Evolutionary conservation across 2,113 vertebrate genomes (phyloP).

Genomic region (Neofelis nebulosa): DNA sequence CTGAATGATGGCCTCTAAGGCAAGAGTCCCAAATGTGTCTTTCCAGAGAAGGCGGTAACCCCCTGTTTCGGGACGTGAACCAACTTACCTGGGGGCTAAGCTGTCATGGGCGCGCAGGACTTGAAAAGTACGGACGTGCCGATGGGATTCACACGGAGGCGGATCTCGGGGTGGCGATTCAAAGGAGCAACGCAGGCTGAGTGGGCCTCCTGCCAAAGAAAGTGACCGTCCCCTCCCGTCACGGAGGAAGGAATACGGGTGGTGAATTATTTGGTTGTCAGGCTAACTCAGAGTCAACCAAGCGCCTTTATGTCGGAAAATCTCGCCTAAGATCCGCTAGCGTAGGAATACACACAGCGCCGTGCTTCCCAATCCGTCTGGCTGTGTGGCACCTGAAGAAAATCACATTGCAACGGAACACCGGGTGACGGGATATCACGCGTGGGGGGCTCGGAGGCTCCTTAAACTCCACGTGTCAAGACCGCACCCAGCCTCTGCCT

Average conservation of each 20-base stretch:
- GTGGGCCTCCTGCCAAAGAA: neutral
- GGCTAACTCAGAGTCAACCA: neutral
- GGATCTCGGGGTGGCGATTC: neutral
- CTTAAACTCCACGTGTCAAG: neutral
- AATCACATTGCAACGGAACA: neutral
- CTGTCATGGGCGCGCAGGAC: neutral
- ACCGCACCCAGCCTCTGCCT: neutral
- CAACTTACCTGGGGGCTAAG: neutral
- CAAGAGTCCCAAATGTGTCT: neutral
- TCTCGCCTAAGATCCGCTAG: neutral
- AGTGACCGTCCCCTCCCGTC: neutral
- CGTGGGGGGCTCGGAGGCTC: neutral
- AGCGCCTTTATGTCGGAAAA: neutral
- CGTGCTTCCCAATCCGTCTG: neutral
- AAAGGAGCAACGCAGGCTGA: neutral
- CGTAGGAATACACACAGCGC: neutral
- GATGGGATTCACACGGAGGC: neutral
- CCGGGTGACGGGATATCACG: no score
- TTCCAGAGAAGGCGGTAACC: neutral
- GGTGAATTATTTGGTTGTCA: neutral
- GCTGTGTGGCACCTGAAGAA: neutral
- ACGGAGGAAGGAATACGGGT: neutral
- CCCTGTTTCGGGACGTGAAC: neutral
- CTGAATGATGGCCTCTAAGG: neutral
- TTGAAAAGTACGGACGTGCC: neutral